Evolutionary conservation across 2,888 invertebrate genomes (phyloP).

Genomic region (Glyphotaelius pellucidus): DNA sequence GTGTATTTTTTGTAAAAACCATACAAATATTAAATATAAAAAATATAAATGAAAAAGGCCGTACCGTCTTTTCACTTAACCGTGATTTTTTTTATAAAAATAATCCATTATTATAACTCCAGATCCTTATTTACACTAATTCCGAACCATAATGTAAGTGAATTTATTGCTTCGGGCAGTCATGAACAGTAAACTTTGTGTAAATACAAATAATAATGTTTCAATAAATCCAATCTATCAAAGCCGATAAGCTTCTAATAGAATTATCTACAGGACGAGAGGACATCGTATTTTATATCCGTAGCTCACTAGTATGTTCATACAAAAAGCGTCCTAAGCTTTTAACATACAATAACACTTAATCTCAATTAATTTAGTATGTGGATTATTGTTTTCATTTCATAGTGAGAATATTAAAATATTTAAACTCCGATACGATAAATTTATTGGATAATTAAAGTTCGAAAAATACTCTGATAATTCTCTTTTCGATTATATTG

Average conservation of each 20-base stretch:
- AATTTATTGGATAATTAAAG: no score
- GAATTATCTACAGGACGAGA: neutral
- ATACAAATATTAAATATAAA: no score
- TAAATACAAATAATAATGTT: neutral
- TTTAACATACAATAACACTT: neutral
- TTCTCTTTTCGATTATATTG: no score
- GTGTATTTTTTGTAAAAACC: no score
- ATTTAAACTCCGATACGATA: neutral
- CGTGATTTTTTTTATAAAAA: no score
- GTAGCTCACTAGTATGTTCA: neutral
- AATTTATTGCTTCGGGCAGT: neutral
- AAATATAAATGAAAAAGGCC: no score
- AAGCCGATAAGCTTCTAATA: constrained; percentile 7
- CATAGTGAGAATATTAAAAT: neutral
- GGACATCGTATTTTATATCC: neutral
- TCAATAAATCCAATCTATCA: constrained; percentile 11
- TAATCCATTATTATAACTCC: no score
- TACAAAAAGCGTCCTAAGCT: neutral
- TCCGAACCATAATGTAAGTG: no score
- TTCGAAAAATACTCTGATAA: no score
- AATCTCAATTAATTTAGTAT: neutral
- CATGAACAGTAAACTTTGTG: neutral
- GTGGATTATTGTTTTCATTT: neutral
- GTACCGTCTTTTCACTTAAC: no score
- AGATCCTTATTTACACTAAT: no score